phyloP scores from a whole-genome alignment of 2,888 invertebrate species.

The Eupithecia pulchellata region DNA sequence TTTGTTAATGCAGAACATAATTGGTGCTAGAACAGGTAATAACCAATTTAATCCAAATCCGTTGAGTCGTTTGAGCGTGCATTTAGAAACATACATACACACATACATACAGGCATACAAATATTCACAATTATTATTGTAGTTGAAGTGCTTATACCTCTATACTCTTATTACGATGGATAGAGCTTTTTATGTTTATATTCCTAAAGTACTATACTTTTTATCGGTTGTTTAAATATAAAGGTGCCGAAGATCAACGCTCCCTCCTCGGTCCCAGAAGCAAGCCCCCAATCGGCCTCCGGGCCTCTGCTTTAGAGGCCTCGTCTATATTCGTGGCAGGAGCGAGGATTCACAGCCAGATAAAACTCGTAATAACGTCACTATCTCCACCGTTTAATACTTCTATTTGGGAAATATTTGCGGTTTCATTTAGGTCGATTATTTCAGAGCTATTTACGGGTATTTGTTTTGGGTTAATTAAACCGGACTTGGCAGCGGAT shows the following conservation, averaged over 20 bases:
- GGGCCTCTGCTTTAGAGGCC: conserved; percentile 14
- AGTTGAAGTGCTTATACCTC: too few species aligned
- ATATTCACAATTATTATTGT: too few species aligned
- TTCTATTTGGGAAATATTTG: conserved; percentile 49
- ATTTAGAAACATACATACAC: not conserved
- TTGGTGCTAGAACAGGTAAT: not conserved
- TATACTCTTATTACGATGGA: too few species aligned
- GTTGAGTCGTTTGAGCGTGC: not conserved
- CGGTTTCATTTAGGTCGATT: not conserved
- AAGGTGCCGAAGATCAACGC: conserved; percentile 23
- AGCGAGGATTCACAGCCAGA: conserved; percentile 49
- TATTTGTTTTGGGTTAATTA: not conserved
- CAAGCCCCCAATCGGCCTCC: conserved; percentile 16
- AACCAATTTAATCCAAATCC: not conserved
- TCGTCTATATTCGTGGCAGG: conserved; percentile 49
- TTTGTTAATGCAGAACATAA: not conserved
- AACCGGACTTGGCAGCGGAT: not conserved
- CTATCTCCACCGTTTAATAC: conserved; percentile 50
- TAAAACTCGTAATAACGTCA: conserved; percentile 57
- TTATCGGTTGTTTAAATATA: not conserved
- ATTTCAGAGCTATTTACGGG: not conserved
- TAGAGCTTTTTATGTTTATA: not conserved
- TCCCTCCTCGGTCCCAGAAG: conserved; percentile 23
- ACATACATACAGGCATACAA: too few species aligned
- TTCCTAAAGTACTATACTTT: not conserved